Evolutionary conservation across 2,113 vertebrate species (phyloP).

Genomic region (Colossoma macropomum): DNA sequence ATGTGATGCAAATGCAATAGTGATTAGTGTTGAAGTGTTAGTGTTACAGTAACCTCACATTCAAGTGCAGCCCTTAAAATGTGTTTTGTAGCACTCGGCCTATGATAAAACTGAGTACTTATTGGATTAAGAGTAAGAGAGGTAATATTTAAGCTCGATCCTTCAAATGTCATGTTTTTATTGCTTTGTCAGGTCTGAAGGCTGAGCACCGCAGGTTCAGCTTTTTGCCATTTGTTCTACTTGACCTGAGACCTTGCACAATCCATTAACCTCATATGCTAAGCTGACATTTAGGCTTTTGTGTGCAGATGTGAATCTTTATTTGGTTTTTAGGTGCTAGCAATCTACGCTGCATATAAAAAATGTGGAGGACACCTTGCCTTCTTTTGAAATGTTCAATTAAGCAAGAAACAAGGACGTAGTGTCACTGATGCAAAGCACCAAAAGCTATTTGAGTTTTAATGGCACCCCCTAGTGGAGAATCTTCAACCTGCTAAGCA

Average conservation of each 20-base stretch:
- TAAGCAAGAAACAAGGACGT: too few species aligned
- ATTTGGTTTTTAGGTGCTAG: not conserved
- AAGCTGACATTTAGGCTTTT: not conserved
- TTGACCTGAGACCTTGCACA: not conserved
- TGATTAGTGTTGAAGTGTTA: too few species aligned
- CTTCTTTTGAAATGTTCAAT: too few species aligned
- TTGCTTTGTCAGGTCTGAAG: not conserved
- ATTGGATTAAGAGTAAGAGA: not conserved
- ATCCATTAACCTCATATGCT: not conserved
- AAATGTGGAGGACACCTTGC: too few species aligned
- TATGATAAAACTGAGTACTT: not conserved
- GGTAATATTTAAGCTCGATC: not conserved
- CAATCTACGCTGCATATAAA: too few species aligned
- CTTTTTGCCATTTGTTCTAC: not conserved
- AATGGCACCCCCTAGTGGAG: too few species aligned
- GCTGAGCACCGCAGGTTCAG: not conserved
- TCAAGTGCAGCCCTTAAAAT: not conserved
- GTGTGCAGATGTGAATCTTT: not conserved
- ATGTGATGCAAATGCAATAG: too few species aligned
- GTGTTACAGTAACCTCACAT: not conserved
- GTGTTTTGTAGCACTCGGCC: not conserved
- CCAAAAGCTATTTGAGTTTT: too few species aligned
- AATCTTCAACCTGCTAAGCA: too few species aligned
- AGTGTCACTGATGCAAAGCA: too few species aligned
- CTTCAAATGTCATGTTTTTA: not conserved